Percentiles rank a stretch among this genome's conserved stretches.
phyloP scores from a whole-genome alignment of 1,140 invertebrate genomes.

The Drosophila yakuba region DNA sequence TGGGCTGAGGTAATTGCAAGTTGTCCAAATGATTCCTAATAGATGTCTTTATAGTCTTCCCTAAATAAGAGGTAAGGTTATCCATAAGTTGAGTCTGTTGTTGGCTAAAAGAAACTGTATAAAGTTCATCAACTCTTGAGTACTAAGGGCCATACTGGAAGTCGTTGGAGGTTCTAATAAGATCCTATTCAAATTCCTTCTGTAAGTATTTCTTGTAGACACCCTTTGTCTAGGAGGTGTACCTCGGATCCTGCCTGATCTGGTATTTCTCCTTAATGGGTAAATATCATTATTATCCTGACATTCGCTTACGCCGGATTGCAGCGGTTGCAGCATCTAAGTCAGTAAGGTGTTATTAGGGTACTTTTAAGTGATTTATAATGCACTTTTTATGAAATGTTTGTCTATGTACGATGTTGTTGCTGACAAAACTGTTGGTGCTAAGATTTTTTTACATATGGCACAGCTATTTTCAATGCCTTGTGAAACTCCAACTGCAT shows the following conservation, averaged over 20 bases:
- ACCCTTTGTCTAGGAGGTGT: neutral
- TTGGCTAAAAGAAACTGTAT: neutral
- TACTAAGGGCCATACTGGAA: neutral
- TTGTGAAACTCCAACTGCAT: no score
- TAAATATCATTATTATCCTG: neutral
- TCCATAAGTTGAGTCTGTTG: neutral
- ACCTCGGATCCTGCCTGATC: conserved; percentile 1
- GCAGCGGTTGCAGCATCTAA: neutral
- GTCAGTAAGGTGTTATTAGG: neutral
- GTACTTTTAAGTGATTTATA: no score
- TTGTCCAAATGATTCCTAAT: neutral
- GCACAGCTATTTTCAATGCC: no score
- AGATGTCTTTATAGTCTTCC: neutral
- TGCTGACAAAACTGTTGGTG: no score
- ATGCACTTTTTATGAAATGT: no score
- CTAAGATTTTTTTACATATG: no score
- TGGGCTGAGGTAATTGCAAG: no score
- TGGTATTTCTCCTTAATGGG: neutral
- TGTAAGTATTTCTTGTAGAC: neutral
- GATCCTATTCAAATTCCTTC: neutral
- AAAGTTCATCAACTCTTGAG: neutral
- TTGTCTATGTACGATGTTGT: no score
- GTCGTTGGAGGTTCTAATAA: neutral
- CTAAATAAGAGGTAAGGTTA: neutral
- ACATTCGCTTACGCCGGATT: neutral